Conservation (phyloP, 2,797 vertebrate genomes). For the Poecilia gillii region DNA sequence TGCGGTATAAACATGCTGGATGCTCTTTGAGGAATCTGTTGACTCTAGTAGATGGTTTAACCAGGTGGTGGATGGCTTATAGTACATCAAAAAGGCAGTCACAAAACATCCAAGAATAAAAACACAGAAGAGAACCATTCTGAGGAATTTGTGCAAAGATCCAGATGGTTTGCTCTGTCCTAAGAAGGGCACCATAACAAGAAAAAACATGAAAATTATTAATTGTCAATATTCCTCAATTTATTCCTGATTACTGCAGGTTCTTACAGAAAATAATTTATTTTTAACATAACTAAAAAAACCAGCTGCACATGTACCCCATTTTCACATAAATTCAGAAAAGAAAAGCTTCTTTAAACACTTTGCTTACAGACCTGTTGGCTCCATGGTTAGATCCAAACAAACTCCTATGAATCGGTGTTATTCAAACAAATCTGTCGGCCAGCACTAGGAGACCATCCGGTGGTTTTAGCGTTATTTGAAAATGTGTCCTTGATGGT, state of each 20-base stretch:
- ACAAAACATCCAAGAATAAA: slow-evolving; percentile 95
- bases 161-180: slow-evolving; percentile 96
- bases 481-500: slow-evolving; percentile 45
- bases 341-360: not conserved
- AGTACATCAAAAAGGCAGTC: slow-evolving; percentile 96
- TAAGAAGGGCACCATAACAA: slow-evolving; percentile 65
- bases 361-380: slow-evolving; percentile 73
- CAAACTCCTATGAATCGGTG: slow-evolving; percentile 46
- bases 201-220: slow-evolving; percentile 8
- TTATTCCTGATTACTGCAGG: not conserved
- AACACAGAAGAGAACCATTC: slow-evolving; percentile 92
- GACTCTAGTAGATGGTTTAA: slow-evolving; percentile 92
- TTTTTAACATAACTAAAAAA: slow-evolving; percentile 14
- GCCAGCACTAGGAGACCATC: slow-evolving; percentile 31
- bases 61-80: slow-evolving; percentile 96
- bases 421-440: slow-evolving; percentile 39
- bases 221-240: not conserved
- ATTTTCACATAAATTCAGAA: not conserved
- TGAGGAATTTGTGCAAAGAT: slow-evolving; percentile 95
- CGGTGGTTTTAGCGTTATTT: slow-evolving; percentile 28
- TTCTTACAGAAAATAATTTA: slow-evolving; percentile 12
- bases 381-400: slow-evolving; percentile 75
- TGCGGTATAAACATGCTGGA: slow-evolving; percentile 90
- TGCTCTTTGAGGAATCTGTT: slow-evolving; percentile 88
- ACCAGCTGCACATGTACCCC: not conserved